Percentiles rank a stretch among this genome's conserved stretches.
phyloP scores from a whole-genome alignment of 2,113 vertebrate species.

The Lethenteron reissneri region DNA sequence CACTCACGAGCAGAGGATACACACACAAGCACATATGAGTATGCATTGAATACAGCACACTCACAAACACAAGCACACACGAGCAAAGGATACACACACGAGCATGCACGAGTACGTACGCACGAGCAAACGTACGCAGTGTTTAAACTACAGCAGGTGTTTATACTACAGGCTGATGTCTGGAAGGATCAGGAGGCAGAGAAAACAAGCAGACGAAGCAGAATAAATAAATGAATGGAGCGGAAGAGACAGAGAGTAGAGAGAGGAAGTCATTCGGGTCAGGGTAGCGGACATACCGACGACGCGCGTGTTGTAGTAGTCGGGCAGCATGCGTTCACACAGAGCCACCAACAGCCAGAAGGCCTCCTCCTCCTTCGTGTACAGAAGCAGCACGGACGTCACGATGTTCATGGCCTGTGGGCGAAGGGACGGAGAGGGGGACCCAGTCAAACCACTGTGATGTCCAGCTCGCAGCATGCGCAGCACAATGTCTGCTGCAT shows the following conservation, averaged over 20 bases:
- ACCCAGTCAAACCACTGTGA: constrained; percentile 1
- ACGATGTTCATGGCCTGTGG: constrained; percentile 94
- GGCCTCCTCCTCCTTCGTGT: constrained; percentile 90
- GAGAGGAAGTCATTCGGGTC: background rate
- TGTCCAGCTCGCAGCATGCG: too few species aligned
- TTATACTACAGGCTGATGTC: background rate
- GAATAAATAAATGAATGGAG: background rate
- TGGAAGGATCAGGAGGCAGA: background rate
- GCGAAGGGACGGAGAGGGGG: constrained; percentile 3
- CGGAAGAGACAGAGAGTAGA: background rate
- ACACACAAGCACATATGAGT: background rate
- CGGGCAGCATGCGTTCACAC: constrained; percentile 88
- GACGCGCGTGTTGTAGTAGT: constrained; percentile 96
- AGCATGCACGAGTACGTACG: background rate
- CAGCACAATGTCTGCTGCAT: too few species aligned
- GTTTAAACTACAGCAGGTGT: background rate
- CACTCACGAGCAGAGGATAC: background rate
- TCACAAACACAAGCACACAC: background rate
- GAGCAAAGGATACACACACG: background rate
- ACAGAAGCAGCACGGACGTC: constrained; percentile 79
- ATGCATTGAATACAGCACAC: background rate
- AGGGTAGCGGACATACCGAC: constrained; percentile 42
- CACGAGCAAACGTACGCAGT: background rate
- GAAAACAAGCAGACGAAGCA: background rate
- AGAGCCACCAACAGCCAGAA: constrained; percentile 92